A percentile compares a stretch with the other conserved stretches of the same genome.
These are phyloP conservation scores for Rhincodon typus DNA, from an alignment of 2,797 vertebrate genomes.

Conservation along the genomic window DNA sequence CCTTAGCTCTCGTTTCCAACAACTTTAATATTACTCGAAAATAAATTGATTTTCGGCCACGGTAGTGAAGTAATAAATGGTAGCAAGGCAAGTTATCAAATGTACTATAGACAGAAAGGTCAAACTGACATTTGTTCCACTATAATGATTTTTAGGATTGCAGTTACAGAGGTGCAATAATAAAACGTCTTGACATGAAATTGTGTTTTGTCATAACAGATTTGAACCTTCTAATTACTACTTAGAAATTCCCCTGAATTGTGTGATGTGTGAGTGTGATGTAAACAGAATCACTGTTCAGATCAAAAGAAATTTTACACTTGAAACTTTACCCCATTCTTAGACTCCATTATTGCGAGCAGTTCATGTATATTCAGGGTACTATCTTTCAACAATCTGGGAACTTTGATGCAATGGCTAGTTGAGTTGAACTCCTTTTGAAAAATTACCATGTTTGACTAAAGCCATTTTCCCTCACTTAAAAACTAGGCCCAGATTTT, in stretches of 20 bases:
- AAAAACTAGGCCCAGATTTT: too few species aligned
- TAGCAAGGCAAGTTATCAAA: background rate
- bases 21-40: background rate
- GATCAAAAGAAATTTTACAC: background rate
- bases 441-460: background rate
- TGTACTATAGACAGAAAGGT: background rate
- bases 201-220: background rate
- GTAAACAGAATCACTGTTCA: background rate
- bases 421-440: background rate
- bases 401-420: background rate
- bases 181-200: background rate
- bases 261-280: too few species aligned
- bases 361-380: background rate
- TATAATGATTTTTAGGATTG: constrained; percentile 17
- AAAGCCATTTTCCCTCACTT: background rate
- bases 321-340: background rate
- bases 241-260: background rate
- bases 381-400: background rate
- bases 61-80: background rate
- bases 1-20: background rate
- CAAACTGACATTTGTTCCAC: background rate
- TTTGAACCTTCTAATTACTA: background rate
- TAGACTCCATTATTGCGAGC: background rate
- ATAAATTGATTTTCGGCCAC: background rate
- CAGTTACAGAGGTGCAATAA: background rate